Percentiles rank a stretch among this genome's conserved stretches.
Evolutionary conservation across 2,797 vertebrate species (phyloP).

Genomic region (Discoglossus pictus): DNA sequence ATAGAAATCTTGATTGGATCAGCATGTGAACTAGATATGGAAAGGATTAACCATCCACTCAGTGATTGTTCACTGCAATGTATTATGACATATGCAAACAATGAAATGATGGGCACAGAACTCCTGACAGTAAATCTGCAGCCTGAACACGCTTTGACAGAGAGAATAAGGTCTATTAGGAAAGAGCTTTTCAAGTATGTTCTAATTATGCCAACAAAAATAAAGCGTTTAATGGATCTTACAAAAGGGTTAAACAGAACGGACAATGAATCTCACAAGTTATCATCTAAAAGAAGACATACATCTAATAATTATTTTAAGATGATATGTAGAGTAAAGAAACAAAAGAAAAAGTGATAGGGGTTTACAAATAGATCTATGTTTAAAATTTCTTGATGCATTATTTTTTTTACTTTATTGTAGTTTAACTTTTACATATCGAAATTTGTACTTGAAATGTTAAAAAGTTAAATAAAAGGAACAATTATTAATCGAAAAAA

Average conservation of each 20-base stretch:
- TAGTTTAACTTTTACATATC: no score
- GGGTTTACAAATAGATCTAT: no score
- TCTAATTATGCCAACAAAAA: neutral
- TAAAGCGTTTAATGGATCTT: neutral
- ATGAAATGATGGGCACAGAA: slow-evolving; percentile 1
- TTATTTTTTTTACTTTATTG: no score
- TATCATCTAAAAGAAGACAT: no score
- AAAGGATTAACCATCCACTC: slow-evolving; percentile 42
- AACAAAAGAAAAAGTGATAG: no score
- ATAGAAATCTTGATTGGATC: slow-evolving; percentile 57
- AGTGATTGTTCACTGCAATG: slow-evolving; percentile 44
- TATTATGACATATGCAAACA: slow-evolving; percentile 47
- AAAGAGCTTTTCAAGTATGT: neutral
- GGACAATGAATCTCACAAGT: no score
- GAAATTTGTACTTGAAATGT: no score
- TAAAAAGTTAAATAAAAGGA: no score
- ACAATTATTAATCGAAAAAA: no score
- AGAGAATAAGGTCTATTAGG: neutral
- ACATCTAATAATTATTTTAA: no score
- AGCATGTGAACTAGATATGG: slow-evolving; percentile 54
- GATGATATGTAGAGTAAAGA: no score
- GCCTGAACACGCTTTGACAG: neutral
- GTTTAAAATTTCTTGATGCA: no score
- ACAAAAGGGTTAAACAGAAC: neutral
- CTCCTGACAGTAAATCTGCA: neutral